Evolutionary conservation across 2,888 invertebrate genomes (phyloP).

Genomic region (Clitarchus hookeri): DNA sequence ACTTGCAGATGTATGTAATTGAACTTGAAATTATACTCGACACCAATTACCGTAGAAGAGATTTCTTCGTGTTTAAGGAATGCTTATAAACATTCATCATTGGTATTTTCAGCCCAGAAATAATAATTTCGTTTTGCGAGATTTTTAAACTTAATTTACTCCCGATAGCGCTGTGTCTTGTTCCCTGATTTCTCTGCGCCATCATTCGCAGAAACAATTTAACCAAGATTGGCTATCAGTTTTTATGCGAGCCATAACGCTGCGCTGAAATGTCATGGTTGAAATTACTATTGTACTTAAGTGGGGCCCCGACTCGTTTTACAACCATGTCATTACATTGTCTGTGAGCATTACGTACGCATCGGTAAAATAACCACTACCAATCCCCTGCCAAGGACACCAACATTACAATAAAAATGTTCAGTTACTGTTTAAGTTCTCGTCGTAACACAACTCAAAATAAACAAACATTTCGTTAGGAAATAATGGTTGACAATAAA

Average conservation of each 20-base stretch:
- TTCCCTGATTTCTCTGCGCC: not conserved
- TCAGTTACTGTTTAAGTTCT: not conserved
- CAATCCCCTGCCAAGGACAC: not conserved
- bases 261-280: not conserved
- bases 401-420: not conserved
- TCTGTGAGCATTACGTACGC: not conserved
- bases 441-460: not conserved
- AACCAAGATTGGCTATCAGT: slow-evolving; percentile 1
- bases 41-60: too few species aligned
- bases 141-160: too few species aligned
- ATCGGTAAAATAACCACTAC: not conserved
- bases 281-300: not conserved
- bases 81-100: too few species aligned
- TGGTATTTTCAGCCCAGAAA: too few species aligned
- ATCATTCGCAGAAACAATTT: not conserved
- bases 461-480: too few species aligned
- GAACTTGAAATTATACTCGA: too few species aligned
- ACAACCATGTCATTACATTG: not conserved
- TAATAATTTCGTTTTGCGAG: too few species aligned
- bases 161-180: too few species aligned
- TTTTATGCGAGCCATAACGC: not conserved
- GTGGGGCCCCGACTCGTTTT: not conserved
- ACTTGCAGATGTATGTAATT: too few species aligned
- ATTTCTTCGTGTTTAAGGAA: too few species aligned
- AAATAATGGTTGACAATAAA: too few species aligned